Base-by-base conservation (phyloP, 2,113 vertebrate species). In the Eurystomus gularis region DNA sequence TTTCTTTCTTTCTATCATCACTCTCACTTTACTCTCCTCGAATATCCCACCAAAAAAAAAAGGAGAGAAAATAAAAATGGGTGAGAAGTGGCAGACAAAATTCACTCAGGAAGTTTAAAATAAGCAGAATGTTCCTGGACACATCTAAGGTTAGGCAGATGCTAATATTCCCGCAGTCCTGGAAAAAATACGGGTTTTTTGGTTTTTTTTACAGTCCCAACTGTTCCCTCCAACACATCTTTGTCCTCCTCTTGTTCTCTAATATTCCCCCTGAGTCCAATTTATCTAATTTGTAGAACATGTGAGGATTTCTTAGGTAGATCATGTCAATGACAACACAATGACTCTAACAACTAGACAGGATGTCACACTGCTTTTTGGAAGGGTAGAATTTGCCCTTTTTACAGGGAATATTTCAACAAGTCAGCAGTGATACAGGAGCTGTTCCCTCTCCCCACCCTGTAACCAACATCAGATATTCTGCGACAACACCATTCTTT, bases 381-480 rank as follows among this genome's bases (percentile, higher is more conserved):
- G n/a, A 61, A 31, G 54, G 48, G 20, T 3, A 26, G 54, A 39
- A 29, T 64, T 92, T 65, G 5, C 26, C 37, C 44, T 40, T 60
- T 86, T 65, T 61, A 25, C 29, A 73, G 35, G 12, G 26, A 64
- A 8, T 33, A 35, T 48, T 42, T 57, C 52, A n/a, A 29, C 21
- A 76, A 78, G 68, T 31, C 49, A 64, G 31, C 54, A 57, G 44
- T 17, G 14, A 19, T 33, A 7, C 25, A 26, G 52, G 40, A 73
- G 6, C 44, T 23, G 9, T 60, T 19, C 4, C 7, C 16, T 2
- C 17, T 80, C 48, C 20, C 20, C 31, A 44, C 24, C 29, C 58
- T 16, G 4, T 35, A 65, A 15, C 31, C 51, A 68, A 2, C 24
- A 5, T 4, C 0, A 0, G 23, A 7, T 76, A 37, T 46, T 78